Evolutionary conservation across 1,140 invertebrate species (phyloP), one percentile per base, ranked within the genome.

Genomic region (Drosophila hydei): DNA sequence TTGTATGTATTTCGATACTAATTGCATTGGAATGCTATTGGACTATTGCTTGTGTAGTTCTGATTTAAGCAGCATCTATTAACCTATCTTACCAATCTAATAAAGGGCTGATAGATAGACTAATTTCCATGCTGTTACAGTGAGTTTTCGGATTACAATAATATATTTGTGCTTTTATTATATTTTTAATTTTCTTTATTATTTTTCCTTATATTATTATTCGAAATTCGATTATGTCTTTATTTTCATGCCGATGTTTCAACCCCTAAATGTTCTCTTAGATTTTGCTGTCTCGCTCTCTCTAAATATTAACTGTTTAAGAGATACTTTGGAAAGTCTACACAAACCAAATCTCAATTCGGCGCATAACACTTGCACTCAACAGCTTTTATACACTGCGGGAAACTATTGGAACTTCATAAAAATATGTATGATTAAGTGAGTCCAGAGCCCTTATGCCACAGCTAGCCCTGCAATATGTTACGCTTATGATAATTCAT

Each of bases 21-120:
- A 77, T 78, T 80, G 77, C 69, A 70, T 62, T 61, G 72, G 65
- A 85, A 85, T 77, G 72, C 33, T 56, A 54, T 33, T 16, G 1
- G 5, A 3, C 0, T 12, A 33, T 33, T 33, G 30, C 12, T 33
- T 11, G 1, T 11, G 9, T 12, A 1, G 30, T 2, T 33, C 30
- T 16, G 14, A 8, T 42, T 42, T 16, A 42, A 16, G 30, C 1
- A 33, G 3, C 25, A 27, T 3, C 52, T 47, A 18, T 16, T 8
- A 11, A 21, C 25, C 47, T 36, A 11, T 21, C 30, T 19, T 47
- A 62, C 12, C 18, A 38, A 25, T 30, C 5, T n/a, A 40, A 40
- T 40, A 4, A 40, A 40, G 8, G 1, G 4, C 38, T n/a, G 14
- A 14, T 40, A 23, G 5, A 14, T 30, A 23, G 5, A 14, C 23